Base-by-base conservation (phyloP, 1,140 invertebrate genomes). In the Anastrepha obliqua region DNA sequence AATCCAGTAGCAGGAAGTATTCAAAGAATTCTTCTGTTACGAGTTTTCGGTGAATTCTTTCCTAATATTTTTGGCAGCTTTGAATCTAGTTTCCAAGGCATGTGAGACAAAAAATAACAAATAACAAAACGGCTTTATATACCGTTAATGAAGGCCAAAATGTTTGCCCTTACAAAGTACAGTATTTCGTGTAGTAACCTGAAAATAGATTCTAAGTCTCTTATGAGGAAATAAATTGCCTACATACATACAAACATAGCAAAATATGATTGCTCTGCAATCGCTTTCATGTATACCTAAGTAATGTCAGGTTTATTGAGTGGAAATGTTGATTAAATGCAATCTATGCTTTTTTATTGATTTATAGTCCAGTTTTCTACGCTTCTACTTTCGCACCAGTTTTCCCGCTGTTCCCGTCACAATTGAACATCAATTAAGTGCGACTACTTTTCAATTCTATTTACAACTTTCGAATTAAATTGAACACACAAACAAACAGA, bases 401-500 rank as follows among this genome's bases (percentile, higher is more conserved):
- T 47, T 13, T 13, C 74, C 20, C 9, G 9, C 42, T 15, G n/a
- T 81, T 9, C 74, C 20, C 44, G 11, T 20, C 2, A 51, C 74
- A 81, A 81, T 51, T 81, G 74, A 81, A 55, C 74, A 55, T 81
- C 74, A 81, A 81, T 81, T 74, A 74, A 74, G 70, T 47, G 44
- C 70, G 70, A 74, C 70, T 47, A n/a, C 70, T 81, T 81, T 81
- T 81, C 74, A 81, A 81, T 81, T 81, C 47, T 81, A 81, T 81
- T 20, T 81, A 51, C 74, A 81, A 81, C 20, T 55, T 81, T 81
- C 20, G n/a, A 81, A 81, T 81, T 55, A 81, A 74, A 13, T 47
- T 42, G 64, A 55, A 55, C 29, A 67, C 8, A 4, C 64, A 0
- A 29, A 29, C 29, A 29, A 67, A 67, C 64, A 67, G 64, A 20